Percentiles rank a stretch among this genome's conserved stretches.
Conservation (phyloP, 2,113 vertebrate genomes). For the Sebastes schlegelii region DNA sequence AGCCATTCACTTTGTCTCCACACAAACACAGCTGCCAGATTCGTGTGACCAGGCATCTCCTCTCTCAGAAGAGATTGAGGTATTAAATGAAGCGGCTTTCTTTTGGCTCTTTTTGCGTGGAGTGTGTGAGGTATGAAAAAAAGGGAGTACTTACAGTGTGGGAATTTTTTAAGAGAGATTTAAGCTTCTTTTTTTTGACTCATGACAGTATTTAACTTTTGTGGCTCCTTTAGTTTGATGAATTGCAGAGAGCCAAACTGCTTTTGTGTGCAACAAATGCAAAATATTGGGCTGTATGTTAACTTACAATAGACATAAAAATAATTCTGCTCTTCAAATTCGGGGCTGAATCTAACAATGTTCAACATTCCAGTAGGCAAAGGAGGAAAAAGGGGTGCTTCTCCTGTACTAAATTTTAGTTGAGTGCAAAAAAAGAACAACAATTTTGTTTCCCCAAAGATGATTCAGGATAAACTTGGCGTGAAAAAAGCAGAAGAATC, state of each 20-base stretch:
- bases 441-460: neutral
- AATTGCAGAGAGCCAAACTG: neutral
- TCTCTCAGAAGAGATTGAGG: conserved; percentile 64
- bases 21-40: conserved; percentile 79
- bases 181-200: conserved; percentile 3
- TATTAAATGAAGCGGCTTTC: conserved; percentile 70
- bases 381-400: neutral
- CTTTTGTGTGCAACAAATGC: neutral
- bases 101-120: conserved; percentile 29
- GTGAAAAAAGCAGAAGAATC: neutral
- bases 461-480: neutral
- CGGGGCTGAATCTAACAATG: neutral
- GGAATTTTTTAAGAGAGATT: conserved; percentile 27
- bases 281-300: neutral
- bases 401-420: neutral
- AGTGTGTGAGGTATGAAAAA: conserved; percentile 40
- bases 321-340: neutral
- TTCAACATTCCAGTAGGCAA: neutral
- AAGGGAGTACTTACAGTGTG: conserved; percentile 18
- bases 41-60: conserved; percentile 73
- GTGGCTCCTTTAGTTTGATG: neutral
- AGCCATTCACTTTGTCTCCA: conserved; percentile 77
- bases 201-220: neutral
- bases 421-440: neutral
- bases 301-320: neutral